Evolutionary conservation across 2,113 vertebrate genomes (phyloP), one percentile per base, ranked within the genome.

Genomic region (Zootoca vivipara): DNA sequence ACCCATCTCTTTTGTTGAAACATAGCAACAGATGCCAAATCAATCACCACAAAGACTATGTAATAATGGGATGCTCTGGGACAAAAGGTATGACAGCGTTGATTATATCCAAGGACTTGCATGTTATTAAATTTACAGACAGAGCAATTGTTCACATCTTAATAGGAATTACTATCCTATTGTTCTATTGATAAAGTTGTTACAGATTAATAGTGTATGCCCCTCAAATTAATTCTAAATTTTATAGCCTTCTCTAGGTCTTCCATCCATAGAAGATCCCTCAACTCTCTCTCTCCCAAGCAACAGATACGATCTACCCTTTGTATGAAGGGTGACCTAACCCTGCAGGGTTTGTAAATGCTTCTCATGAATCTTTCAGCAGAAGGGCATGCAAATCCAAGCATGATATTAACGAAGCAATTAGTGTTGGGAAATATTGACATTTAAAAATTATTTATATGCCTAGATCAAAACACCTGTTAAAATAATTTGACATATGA

Each of bases 301-400:
- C 30, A 81, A 85, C 56, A 73, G 82, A 84, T 7, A 58, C 2
- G 81, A 13, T 74, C 38, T 89, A 82, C 4, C 74, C 62, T 70
- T 88, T 85, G 89, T 90, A 91, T 67, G 67, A 92, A 81, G 78
- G 20, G 38, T 85, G 72, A 90, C 42, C 33, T 65, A 85, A 87
- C 33, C 64, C 91, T 82, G 24, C 12, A 72, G 85, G 15, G 10
- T 79, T 77, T 86, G 85, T 87, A 83, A 93, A 74, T 72, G 79
- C 85, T 78, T 52, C 75, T 91, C 26, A 35, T 89, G 89, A 81
- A 91, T 88, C 52, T 85, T 81, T 89, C 52, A 92, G 84, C 6
- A 83, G n/a, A 87, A 72, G 70, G 83, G 5, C 30, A 92, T 85
- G 46, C 58, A 40, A 77, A 92, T 78, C 86, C 70, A 89, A 12